Evolutionary conservation across 2,113 vertebrate species (phyloP).

Genomic region (Cavia aperea): DNA sequence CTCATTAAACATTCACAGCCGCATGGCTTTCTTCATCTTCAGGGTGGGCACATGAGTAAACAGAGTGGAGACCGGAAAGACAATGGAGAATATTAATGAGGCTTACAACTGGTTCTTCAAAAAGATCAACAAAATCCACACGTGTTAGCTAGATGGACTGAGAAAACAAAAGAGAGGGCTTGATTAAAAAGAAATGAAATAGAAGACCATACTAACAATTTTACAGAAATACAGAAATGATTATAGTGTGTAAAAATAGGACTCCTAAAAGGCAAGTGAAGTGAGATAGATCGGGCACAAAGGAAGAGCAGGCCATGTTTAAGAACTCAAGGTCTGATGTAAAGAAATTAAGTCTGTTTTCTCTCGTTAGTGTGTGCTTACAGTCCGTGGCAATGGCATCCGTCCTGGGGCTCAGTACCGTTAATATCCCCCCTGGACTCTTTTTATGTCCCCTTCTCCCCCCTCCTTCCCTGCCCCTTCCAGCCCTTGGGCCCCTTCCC

Average conservation of each 20-base stretch:
- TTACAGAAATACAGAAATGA: not conserved
- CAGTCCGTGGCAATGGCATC: not conserved
- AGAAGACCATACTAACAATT: not conserved
- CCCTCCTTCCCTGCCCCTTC: not conserved
- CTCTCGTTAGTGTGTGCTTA: not conserved
- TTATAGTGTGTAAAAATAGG: not conserved
- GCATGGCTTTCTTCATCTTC: not conserved
- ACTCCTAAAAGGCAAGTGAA: not conserved
- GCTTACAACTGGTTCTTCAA: not conserved
- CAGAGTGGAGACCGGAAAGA: not conserved
- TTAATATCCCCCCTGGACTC: not conserved
- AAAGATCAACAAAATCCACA: not conserved
- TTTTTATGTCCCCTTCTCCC: not conserved
- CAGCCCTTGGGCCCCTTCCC: too few relatives aligned
- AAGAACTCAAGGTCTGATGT: not conserved
- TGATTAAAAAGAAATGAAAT: conserved; percentile 21
- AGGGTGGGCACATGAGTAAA: not conserved
- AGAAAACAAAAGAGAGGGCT: not conserved
- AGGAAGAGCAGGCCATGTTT: not conserved
- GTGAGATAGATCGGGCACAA: not conserved
- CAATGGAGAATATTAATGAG: not conserved
- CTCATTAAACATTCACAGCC: not conserved
- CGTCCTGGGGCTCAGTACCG: not conserved
- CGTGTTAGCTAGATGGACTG: not conserved
- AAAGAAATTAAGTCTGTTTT: not conserved